Percentiles rank a stretch among this genome's conserved stretches.
These are phyloP conservation scores for Bombus soroeensis DNA, from an alignment of 1,140 invertebrate genomes.

Conservation along the genomic window DNA sequence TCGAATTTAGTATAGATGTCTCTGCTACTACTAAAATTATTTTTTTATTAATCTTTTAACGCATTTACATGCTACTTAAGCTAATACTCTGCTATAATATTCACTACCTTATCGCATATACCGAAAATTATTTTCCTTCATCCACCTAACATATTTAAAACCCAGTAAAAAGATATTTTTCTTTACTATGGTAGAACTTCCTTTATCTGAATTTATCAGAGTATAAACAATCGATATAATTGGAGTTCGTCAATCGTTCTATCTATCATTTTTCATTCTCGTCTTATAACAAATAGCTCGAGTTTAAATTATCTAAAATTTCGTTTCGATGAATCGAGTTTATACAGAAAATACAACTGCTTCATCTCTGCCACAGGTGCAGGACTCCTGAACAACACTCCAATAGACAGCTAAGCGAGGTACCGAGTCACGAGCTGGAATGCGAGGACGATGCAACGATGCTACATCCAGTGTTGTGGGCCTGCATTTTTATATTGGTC, in stretches of 20 bases:
- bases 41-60: neutral
- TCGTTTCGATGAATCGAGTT: neutral
- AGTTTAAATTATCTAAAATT: neutral
- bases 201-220: neutral
- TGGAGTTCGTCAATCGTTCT: neutral
- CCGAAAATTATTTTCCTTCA: no score
- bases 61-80: neutral
- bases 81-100: no score
- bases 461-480: conserved; percentile 72
- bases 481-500: conserved; percentile 68
- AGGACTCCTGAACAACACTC: conserved; percentile 63
- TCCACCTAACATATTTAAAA: neutral
- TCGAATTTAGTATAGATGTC: neutral
- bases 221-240: neutral
- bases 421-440: conserved; percentile 73
- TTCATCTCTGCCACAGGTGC: conserved; percentile 68
- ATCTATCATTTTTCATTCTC: neutral
- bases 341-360: neutral
- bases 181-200: neutral
- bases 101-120: no score
- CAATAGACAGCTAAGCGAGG: conserved; percentile 67
- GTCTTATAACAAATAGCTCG: no score
- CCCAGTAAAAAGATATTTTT: neutral
- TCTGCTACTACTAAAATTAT: conserved; percentile 22
- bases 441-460: conserved; percentile 67